Base-by-base conservation (phyloP, 2,797 vertebrate species). In the Neosilurus hyrtlii region DNA sequence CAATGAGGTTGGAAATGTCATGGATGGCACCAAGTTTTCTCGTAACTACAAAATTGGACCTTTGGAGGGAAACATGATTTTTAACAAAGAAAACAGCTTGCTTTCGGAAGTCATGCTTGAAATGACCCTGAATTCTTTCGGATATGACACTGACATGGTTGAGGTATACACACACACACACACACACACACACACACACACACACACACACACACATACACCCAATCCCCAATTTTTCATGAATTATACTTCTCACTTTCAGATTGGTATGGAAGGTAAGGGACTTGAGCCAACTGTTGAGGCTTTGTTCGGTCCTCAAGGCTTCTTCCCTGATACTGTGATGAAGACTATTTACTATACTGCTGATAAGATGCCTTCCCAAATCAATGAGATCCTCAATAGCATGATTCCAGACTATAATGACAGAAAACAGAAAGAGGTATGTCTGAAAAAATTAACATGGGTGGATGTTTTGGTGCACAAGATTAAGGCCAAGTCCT, bases 91-190 rank as follows among this genome's bases (percentile, higher is more conserved):
- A 75, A 94, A 92, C 86, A 95, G 95, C 84, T 84, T 99, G 89
- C 97, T 97, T 83, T 97, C 91, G 86, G 96, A 98, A 87, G 93
- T 92, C 80, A 96, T 99, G 95, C 92, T 99, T 86, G 97, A 98
- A 90, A 96, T 96, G 81, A 97, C 97, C 22, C 93, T 99, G 61
- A 89, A 93, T n/a, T 88, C 94, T 24, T 96, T 97, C 71, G 98
- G 97, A 88, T 86, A 84, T 84, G 89, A 96, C 67, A 57, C 92
- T 0, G 97, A 99, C 85, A 92, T 99, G 91, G 94, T 99, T 88
- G 98, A 99, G 97, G 98, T 99, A 94, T 77, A 82, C 71, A 59
- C 22, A 73, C 24, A 52, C 5, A 8, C 15, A 0, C 7, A 56
- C 43, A 94, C 79, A 82, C 71, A 59, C 22, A 73, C 24, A 52